Percentiles rank a stretch among this genome's conserved stretches.
Evolutionary conservation across 2,797 vertebrate species (phyloP).

Genomic region (Liparis tanakae): DNA sequence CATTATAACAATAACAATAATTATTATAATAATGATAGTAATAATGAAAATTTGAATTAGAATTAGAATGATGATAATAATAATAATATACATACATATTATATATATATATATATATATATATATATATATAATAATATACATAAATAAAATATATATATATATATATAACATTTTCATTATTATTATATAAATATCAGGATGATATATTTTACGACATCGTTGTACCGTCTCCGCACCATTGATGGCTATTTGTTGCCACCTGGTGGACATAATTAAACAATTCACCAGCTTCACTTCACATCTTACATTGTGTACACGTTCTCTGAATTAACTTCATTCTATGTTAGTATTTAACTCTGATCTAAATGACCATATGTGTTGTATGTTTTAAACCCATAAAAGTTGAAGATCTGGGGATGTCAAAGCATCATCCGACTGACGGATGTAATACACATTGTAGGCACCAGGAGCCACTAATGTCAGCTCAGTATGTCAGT

Average conservation of each 20-base stretch:
- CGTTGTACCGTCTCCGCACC: background rate
- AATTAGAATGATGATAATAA: background rate
- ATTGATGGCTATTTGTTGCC: constrained; percentile 17
- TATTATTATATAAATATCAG: too few relatives aligned
- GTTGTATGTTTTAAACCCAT: background rate
- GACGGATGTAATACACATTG: background rate
- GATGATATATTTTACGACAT: background rate
- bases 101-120: too few relatives aligned
- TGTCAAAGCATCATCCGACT: background rate
- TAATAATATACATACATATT: too few relatives aligned
- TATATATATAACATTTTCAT: too few relatives aligned
- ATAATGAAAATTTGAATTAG: background rate
- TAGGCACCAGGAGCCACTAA: background rate
- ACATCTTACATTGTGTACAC: background rate
- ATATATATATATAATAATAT: too few relatives aligned
- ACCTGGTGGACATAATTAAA: constrained; percentile 5
- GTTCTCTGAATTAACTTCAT: background rate
- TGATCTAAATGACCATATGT: background rate
- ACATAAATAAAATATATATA: too few relatives aligned
- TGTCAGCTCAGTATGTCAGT: background rate
- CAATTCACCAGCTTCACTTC: background rate
- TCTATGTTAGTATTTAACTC: background rate
- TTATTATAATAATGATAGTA: background rate
- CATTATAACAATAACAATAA: background rate
- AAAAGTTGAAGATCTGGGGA: too few relatives aligned